Evolutionary conservation across 2,113 vertebrate species (phyloP), one percentile per base, ranked within the genome.

Genomic region (Phainopepla nitens): DNA sequence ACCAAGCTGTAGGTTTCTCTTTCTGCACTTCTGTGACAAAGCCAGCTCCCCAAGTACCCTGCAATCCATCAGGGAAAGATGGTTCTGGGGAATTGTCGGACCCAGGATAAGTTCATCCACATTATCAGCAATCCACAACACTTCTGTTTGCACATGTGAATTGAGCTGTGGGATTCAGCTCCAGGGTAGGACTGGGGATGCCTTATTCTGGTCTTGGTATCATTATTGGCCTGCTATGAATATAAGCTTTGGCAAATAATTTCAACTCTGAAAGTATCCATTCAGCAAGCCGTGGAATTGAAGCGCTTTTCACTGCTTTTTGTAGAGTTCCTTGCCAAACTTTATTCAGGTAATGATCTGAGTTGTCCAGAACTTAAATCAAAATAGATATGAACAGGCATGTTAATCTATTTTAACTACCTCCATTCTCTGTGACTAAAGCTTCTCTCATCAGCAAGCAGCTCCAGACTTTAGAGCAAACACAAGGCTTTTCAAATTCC

Each of bases 1-100:
- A 50, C 0, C 0, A 49, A 75, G 27, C 4, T 73, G 0, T 18
- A 1, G n/a, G 7, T 35, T 73, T 19, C 29, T 69, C n/a, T 76
- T 60, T 16, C 45, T 83, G 15, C 35, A 22, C 73, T 80, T 77
- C 53, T 8, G 7, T 17, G 56, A 29, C 42, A 84, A 60, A 54
- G 28, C 20, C 77, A 75, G 36, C 39, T 77, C 28, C 13, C 31
- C 56, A 56, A 21, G 28, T 9, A 24, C 25, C 33, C 56, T n/a
- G 10, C 22, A 62, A 53, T 49, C 35, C 71, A 7, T 21, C 49
- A 71, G 13, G 31, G 61, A 89, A 23, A 73, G 6, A 42, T 7
- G 36, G 18, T 41, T 42, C 29, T 29, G 45, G 60, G 13, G 19
- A 58, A 29, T 21, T 44, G n/a, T 69, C 60, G 56, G 49, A 51